Base-by-base conservation (phyloP, 2,888 invertebrate species). In the Apoderus coryli region DNA sequence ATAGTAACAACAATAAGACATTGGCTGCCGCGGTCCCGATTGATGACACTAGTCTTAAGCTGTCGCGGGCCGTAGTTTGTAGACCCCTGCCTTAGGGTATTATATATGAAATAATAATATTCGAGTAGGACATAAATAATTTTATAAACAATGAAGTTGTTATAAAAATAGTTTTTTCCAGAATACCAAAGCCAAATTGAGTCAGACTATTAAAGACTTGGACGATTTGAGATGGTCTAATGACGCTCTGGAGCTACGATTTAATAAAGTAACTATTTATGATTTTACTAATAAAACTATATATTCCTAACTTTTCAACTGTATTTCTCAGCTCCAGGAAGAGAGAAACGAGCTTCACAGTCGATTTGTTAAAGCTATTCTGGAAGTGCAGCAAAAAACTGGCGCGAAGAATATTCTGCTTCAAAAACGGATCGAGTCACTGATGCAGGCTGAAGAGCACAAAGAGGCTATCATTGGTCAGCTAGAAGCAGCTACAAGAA, bases 331-430 rank as follows among this genome's bases (percentile, higher is more conserved):
- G 56, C 36, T 81, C 1, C 61, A 76, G 39, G 60, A 60, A 2
- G 89, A 92, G 51, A 65, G 85, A 7, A 77, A 88, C 45, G 77
- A 81, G 30, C 56, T 90, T 12, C 81, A 84, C 49, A 56, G 66
- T 3, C 69, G 76, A 50, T 89, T 92, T 54, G 73, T 84, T 6
- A 70, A 76, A 37, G 82, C 86, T 0, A 75, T 92, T 27, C 61
- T 85, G 23, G 89, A 90, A 49, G 71, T 89, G 3, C 89, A 90
- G 52, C 85, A 88, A 54, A 82, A 81, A 52, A 76, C 81, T 0
- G 76, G 82, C 4, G 56, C 82, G 45, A 85, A 82, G 55, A 82
- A 81, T 40, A 73, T 84, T 1, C 57, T 90, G 4, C 56, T 92
- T 28, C 86, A 90, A 50, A 73, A 75, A 47, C 75, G 79, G 52